phyloP scores from a whole-genome alignment of 2,888 invertebrate species.

The Metopia argyrocephala region DNA sequence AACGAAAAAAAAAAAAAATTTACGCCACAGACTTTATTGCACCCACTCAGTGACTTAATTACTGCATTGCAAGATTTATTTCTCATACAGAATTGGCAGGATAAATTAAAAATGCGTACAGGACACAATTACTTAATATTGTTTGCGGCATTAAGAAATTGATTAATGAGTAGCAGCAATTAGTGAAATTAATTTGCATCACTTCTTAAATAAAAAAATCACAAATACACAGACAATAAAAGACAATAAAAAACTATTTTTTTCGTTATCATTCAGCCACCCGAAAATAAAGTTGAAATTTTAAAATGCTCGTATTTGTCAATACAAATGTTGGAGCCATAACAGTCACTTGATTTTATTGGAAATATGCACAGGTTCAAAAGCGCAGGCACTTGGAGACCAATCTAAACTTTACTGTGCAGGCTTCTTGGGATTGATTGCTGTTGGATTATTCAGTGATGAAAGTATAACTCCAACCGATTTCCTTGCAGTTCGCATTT shows the following conservation, averaged over 20 bases:
- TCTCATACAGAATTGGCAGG: background rate
- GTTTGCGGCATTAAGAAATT: conserved; percentile 36
- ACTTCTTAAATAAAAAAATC: too few relatives aligned
- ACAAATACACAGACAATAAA: too few relatives aligned
- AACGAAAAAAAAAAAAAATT: conserved; percentile 49
- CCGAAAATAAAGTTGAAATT: background rate
- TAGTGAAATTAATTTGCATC: conserved; percentile 57
- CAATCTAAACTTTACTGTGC: too few relatives aligned
- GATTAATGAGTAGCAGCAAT: conserved; percentile 59
- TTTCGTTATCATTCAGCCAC: background rate
- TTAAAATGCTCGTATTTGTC: background rate
- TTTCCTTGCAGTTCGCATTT: too few relatives aligned
- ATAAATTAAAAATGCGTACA: conserved; percentile 1
- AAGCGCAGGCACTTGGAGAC: too few relatives aligned
- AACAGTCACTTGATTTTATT: too few relatives aligned
- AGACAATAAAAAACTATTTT: background rate
- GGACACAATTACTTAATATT: conserved; percentile 50
- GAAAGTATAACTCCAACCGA: too few relatives aligned
- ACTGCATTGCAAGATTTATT: background rate
- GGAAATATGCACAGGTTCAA: too few relatives aligned
- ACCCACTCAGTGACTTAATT: background rate
- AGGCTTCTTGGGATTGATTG: too few relatives aligned
- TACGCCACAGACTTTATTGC: conserved; percentile 44
- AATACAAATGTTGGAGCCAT: too few relatives aligned
- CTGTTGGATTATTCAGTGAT: too few relatives aligned